Conservation (phyloP, 2,888 invertebrate species). For the Epistrophe grossulariae region DNA sequence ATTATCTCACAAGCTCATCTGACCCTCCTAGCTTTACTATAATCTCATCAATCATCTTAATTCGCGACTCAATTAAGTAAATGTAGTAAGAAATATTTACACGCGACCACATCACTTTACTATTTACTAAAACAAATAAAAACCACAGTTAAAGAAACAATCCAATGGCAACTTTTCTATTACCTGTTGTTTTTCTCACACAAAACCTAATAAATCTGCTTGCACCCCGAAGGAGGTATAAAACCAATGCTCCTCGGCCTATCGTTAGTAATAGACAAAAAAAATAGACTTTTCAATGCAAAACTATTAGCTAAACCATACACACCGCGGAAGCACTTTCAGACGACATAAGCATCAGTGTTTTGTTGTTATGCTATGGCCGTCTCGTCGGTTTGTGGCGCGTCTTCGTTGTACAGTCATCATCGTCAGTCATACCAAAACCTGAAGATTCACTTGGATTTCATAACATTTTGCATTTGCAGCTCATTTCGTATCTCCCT, state of each 20-base stretch:
- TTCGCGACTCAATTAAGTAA: conserved; percentile 63
- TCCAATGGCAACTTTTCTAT: conserved; percentile 66
- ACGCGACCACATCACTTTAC: conserved; percentile 37
- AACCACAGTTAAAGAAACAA: conserved; percentile 24
- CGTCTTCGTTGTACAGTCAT: background rate
- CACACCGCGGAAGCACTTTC: conserved; percentile 59
- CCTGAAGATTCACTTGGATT: conserved; percentile 70
- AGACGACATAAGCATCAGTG: conserved; percentile 46
- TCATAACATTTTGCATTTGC: conserved; percentile 49
- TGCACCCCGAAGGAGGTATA: background rate
- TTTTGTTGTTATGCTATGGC: conserved; percentile 19
- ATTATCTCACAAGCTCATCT: conserved; percentile 26
- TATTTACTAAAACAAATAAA: conserved; percentile 30
- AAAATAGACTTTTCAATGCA: conserved; percentile 50
- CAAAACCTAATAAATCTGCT: conserved; percentile 3
- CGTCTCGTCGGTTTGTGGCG: background rate
- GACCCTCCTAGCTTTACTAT: conserved; percentile 22
- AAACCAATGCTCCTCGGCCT: background rate
- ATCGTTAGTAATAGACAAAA: conserved; percentile 31
- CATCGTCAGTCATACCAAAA: conserved; percentile 30
- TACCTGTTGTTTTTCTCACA: conserved; percentile 53
- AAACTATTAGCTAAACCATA: conserved; percentile 57
- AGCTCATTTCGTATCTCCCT: conserved; percentile 1
- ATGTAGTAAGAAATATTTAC: background rate
- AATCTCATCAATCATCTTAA: conserved; percentile 62